Conservation (phyloP, 2,797 vertebrate genomes). For the Sebastes minor region DNA sequence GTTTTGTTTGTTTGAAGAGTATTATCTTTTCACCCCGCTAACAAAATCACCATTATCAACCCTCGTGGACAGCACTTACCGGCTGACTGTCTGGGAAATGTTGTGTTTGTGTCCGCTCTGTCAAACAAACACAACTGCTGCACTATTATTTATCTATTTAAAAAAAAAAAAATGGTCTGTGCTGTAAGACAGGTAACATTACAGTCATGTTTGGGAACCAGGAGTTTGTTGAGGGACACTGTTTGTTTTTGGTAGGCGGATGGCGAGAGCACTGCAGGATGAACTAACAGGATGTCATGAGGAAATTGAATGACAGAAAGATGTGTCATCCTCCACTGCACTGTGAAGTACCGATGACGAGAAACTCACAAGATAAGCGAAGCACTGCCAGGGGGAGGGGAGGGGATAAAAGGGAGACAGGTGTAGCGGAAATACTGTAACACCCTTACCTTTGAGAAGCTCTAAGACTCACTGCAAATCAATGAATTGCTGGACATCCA, state of each 20-base stretch:
- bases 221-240: constrained; percentile 54
- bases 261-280: constrained; percentile 42
- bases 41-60: constrained; percentile 38
- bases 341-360: constrained; percentile 26
- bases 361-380: constrained; percentile 39
- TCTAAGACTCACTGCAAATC: constrained; percentile 76
- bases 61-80: constrained; percentile 7
- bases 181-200: constrained; percentile 32
- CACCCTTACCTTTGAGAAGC: constrained; percentile 79
- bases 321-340: constrained; percentile 51
- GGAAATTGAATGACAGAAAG: constrained; percentile 54
- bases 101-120: constrained; percentile 35
- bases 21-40: constrained; percentile 18
- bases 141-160: constrained; percentile 20
- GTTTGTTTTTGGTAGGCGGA: constrained; percentile 62
- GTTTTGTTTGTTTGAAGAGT: constrained; percentile 31
- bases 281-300: constrained; percentile 56
- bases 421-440: constrained; percentile 38
- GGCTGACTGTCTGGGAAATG: constrained; percentile 11
- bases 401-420: constrained; percentile 9
- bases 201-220: constrained; percentile 30
- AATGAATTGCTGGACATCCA: constrained; percentile 72
- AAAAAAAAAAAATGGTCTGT: constrained; percentile 12
- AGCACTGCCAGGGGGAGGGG: not conserved
- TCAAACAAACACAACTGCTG: constrained; percentile 36